Base-by-base conservation (phyloP, 2,888 invertebrate species). In the Ypsolopha scabrella region DNA sequence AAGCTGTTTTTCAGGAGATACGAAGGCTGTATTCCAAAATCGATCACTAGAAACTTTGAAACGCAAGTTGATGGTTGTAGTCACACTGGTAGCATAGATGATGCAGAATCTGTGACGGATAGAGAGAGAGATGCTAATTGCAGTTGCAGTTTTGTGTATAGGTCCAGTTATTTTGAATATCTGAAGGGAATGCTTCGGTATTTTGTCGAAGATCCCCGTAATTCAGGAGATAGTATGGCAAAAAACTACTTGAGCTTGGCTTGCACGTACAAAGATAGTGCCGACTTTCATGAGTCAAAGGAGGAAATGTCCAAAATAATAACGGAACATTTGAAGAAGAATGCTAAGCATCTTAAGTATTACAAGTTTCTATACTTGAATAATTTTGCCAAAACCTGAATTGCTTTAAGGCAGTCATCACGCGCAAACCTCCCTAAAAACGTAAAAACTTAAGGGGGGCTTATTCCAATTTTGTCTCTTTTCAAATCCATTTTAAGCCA, bases 311-410 rank as follows among this genome's bases (percentile, higher is more conserved):
- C 54, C 1, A 41, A 45, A 1, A 35, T 38, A 6, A 52, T 54
- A 13, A 45, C 41, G 10, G 35, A 51, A 9, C 47, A 52, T 37
- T 36, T 54, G n/a, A 14, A 24, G 41, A 11, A 33, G 1, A 35
- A 55, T 44, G 52, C 68, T 1, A 60, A 56, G 44, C 49, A 60
- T 35, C 53, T 53, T 34, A 58, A 65, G 1, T 71, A 60, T 57
- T 72, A 62, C 49, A 76, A 75, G 58, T 78, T 65, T 63, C 54
- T 79, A 33, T 69, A 76, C 56, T 65, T 73, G 54, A 68, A 70
- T 58, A 67, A 24, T 24, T 24, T 24, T 24, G 24, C 24, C 24
- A 24, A 24, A 24, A 24, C 24, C 24, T 24, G 24, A 24, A 24
- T 24, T 24, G 4, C 4, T 24, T 24, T 24, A 3, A 24, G 4